These are phyloP conservation scores for Stenotaenia linearis DNA, from an alignment of 2,888 invertebrate genomes.

Conservation along the genomic window DNA sequence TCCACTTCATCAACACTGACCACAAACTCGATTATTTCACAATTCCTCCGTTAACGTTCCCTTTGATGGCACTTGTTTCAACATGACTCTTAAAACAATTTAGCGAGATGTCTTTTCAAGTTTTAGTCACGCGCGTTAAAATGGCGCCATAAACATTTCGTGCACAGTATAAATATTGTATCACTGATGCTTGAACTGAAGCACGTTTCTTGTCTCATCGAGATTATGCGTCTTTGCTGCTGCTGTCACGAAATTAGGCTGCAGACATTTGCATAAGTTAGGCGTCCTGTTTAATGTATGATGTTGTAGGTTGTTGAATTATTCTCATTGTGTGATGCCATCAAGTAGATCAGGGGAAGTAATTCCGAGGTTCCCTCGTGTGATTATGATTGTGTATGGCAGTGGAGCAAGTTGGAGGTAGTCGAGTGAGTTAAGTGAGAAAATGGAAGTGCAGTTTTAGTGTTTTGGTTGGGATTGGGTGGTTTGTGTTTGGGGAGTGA, in stretches of 20 bases:
- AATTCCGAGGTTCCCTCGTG: neutral
- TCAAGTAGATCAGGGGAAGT: neutral
- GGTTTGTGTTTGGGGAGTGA: neutral
- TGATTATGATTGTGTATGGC: neutral
- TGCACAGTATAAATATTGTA: neutral
- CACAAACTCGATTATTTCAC: too few species aligned
- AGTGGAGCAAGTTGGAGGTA: neutral
- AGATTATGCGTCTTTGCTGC: neutral
- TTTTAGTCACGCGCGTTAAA: too few species aligned
- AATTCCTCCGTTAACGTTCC: too few species aligned
- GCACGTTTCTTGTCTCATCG: neutral
- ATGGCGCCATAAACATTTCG: too few species aligned
- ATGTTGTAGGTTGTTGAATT: neutral
- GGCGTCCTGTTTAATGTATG: neutral
- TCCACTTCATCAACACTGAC: too few species aligned
- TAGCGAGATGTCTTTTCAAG: too few species aligned
- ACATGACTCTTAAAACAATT: neutral
- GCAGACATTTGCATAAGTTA: neutral
- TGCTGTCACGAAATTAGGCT: neutral
- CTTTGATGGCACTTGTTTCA: too few species aligned
- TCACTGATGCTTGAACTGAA: neutral
- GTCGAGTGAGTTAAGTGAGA: neutral
- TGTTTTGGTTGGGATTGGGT: neutral
- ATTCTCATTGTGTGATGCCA: conserved; percentile 14
- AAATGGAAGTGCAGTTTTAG: neutral